Evolutionary conservation across 2,113 vertebrate genomes (phyloP).

Genomic region (Bathybates hornii): DNA sequence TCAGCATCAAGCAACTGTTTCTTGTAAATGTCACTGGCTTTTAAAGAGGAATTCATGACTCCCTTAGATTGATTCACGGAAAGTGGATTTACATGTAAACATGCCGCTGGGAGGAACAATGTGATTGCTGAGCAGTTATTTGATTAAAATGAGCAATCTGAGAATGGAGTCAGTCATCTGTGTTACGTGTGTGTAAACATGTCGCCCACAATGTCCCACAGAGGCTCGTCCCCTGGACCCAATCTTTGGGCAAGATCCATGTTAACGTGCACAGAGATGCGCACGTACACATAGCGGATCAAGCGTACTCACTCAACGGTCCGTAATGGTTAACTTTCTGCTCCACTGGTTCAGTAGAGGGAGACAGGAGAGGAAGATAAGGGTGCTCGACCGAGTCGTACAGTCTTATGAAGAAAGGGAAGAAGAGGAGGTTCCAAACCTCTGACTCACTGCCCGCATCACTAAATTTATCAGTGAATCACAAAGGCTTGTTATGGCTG

Average conservation of each 20-base stretch:
- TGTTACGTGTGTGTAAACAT: background rate
- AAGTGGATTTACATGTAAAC: background rate
- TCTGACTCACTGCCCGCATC: slow-evolving; percentile 21
- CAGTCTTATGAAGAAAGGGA: background rate
- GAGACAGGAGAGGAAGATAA: slow-evolving; percentile 27
- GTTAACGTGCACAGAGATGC: background rate
- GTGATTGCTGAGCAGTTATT: background rate
- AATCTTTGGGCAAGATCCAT: background rate
- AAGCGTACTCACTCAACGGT: slow-evolving; percentile 26
- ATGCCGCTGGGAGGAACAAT: background rate
- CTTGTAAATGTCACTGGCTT: background rate
- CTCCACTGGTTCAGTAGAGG: slow-evolving; percentile 40
- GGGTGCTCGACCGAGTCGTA: slow-evolving; percentile 20
- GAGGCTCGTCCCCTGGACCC: background rate
- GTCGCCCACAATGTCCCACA: background rate
- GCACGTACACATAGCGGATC: background rate
- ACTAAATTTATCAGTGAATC: slow-evolving; percentile 7
- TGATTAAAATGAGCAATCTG: background rate
- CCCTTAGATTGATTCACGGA: background rate
- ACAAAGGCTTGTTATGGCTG: background rate
- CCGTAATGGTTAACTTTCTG: slow-evolving; percentile 51
- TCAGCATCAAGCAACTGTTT: background rate
- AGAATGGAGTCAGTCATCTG: background rate
- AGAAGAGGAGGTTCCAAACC: background rate
- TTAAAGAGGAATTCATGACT: background rate